These are phyloP conservation scores for Neelides folsomi DNA, from an alignment of 2,888 invertebrate genomes.

Conservation along the genomic window DNA sequence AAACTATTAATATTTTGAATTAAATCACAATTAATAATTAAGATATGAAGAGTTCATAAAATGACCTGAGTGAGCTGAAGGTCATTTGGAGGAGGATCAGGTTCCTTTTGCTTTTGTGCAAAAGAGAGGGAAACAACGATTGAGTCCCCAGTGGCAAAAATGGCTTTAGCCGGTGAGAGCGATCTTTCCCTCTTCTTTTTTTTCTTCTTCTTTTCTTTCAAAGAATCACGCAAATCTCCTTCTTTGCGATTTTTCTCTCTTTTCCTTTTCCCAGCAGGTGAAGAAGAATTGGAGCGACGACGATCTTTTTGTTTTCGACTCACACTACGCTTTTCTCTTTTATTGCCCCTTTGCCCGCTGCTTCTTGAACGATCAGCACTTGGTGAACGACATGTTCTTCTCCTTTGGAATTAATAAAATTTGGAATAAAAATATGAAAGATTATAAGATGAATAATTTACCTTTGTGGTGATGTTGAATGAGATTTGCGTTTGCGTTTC, in stretches of 20 bases:
- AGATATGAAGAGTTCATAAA: too few species aligned
- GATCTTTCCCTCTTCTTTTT: conserved; percentile 37
- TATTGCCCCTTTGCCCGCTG: background rate
- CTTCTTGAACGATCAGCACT: background rate
- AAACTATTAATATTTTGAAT: too few species aligned
- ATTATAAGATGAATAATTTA: too few species aligned
- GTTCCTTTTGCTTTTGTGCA: too few species aligned
- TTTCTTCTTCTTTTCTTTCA: conserved; percentile 33
- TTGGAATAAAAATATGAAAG: too few species aligned
- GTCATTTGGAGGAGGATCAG: too few species aligned
- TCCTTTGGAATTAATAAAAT: background rate
- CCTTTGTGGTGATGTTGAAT: too few species aligned
- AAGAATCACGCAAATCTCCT: conserved; percentile 4
- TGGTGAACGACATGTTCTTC: background rate
- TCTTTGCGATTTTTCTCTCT: background rate
- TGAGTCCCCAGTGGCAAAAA: conserved; percentile 83
- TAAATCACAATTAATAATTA: too few species aligned
- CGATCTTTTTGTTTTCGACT: background rate
- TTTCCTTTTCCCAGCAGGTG: background rate
- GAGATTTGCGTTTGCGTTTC: too few species aligned
- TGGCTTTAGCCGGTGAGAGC: conserved; percentile 67
- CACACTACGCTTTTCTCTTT: conserved; percentile 15
- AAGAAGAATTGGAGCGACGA: too few species aligned
- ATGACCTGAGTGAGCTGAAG: too few species aligned
- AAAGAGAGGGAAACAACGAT: conserved; percentile 54